phyloP scores from a whole-genome alignment of 2,797 vertebrate species.

The Anas flavirostris region DNA sequence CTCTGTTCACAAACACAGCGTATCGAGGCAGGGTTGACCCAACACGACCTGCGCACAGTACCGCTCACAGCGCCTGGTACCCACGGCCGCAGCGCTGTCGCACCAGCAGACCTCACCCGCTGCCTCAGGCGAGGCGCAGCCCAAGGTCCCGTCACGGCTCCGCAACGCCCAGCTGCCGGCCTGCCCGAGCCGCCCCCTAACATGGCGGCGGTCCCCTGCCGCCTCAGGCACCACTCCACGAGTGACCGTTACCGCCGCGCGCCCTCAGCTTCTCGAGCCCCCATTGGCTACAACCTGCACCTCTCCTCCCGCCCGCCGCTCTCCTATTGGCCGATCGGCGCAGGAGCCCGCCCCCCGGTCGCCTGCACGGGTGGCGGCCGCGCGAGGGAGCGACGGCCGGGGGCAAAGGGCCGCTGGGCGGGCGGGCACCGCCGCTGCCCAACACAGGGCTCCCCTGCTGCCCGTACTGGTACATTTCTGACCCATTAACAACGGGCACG shows the following conservation, averaged over 20 bases:
- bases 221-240: background rate
- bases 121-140: background rate
- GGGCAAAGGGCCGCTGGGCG: too few species aligned
- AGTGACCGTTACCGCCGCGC: too few species aligned
- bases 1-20: too few species aligned
- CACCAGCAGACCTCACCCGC: accelerated
- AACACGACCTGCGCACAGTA: background rate
- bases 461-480: accelerated
- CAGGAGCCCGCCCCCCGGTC: too few species aligned
- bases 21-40: too few species aligned
- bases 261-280: too few species aligned
- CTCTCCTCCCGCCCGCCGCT: background rate
- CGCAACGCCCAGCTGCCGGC: too few species aligned
- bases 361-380: too few species aligned
- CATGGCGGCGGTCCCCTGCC: accelerated
- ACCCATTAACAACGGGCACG: too few species aligned
- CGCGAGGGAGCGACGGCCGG: accelerated
- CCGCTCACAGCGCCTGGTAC: accelerated
- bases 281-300: background rate
- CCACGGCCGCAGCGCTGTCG: accelerated
- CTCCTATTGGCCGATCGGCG: background rate
- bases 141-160: background rate
- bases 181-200: too few species aligned
- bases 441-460: too few species aligned
- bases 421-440: too few species aligned